Percentiles rank a stretch among this genome's conserved stretches.
Conservation (phyloP, 1,140 invertebrate genomes). For the Ptiloglossa arizonensis region DNA sequence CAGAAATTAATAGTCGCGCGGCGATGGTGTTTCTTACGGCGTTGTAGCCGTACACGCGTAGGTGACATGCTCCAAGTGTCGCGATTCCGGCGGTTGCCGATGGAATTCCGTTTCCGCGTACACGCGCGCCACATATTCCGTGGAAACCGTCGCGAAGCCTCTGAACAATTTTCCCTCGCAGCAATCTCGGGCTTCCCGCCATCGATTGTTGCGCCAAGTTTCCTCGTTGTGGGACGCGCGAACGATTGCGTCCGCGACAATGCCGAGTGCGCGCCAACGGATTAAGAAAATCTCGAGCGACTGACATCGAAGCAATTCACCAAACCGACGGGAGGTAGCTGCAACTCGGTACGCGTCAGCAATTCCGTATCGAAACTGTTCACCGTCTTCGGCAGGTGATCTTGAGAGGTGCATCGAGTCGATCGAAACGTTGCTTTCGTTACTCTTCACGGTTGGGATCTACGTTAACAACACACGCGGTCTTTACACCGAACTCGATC, state of each 20-base stretch:
- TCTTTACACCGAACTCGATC: too few relatives aligned
- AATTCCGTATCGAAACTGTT: neutral
- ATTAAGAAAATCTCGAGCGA: constrained; percentile 20
- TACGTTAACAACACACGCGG: too few relatives aligned
- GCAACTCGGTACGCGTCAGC: neutral
- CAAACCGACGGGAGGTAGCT: neutral
- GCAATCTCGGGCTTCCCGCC: constrained; percentile 38
- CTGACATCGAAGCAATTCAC: neutral
- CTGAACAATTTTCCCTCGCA: constrained; percentile 44
- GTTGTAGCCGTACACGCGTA: constrained; percentile 23
- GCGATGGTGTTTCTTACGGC: neutral
- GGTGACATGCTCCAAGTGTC: constrained; percentile 33
- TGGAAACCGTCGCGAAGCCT: constrained; percentile 45
- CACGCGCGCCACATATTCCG: constrained; percentile 25
- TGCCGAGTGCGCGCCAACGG: neutral
- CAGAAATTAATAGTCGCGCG: neutral
- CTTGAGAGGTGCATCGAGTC: too few relatives aligned
- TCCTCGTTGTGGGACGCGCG: constrained; percentile 9
- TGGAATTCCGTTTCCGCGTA: constrained; percentile 35
- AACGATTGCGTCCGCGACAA: constrained; percentile 35
- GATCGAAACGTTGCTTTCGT: too few relatives aligned
- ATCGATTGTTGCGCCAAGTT: constrained; percentile 41
- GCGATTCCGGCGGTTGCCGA: constrained; percentile 35
- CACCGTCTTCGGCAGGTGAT: neutral
- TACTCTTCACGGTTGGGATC: too few relatives aligned